A percentile compares a stretch with the other conserved stretches of the same genome.
These are phyloP conservation scores for Hermetia illucens DNA, from an alignment of 1,140 invertebrate genomes.

Conservation along the genomic window DNA sequence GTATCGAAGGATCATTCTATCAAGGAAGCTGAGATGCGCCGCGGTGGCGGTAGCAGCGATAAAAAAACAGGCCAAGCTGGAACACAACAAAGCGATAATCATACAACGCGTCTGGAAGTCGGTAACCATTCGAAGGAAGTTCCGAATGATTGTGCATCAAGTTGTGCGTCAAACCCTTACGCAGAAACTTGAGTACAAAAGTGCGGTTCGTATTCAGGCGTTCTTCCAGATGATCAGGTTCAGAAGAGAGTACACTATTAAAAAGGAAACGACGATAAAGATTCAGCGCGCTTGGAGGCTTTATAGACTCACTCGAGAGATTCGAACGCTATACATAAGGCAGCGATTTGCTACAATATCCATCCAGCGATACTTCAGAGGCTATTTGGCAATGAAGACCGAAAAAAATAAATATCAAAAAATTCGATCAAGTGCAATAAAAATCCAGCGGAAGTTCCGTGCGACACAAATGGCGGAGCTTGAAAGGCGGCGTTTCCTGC, in stretches of 20 bases:
- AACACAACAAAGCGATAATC: conserved; percentile 8
- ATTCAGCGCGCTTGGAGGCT: conserved; percentile 18
- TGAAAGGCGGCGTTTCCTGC: too few relatives aligned
- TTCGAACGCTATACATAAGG: conserved; percentile 8
- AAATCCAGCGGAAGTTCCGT: conserved; percentile 18
- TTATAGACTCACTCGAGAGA: conserved; percentile 6
- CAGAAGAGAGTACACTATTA: conserved; percentile 6
- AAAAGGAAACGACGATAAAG: conserved; percentile 10
- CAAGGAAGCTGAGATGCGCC: conserved; percentile 1
- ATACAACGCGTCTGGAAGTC: conserved; percentile 17
- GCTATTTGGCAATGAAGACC: conserved; percentile 11
- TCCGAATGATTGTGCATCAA: neutral
- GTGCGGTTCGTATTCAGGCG: conserved; percentile 2
- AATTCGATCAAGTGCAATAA: conserved; percentile 6
- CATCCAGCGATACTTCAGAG: conserved; percentile 20
- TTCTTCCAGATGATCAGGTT: conserved; percentile 5
- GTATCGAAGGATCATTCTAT: conserved; percentile 3
- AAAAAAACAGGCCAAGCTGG: neutral
- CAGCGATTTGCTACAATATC: conserved; percentile 10
- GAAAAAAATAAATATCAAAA: conserved; percentile 7
- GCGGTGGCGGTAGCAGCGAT: neutral
- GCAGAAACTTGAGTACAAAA: neutral
- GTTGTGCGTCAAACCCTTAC: neutral
- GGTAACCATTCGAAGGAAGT: conserved; percentile 11
- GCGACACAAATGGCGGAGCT: too few relatives aligned